Evolutionary conservation across 2,888 invertebrate species (phyloP), one percentile per base, ranked within the genome.

Genomic region (Leucophenga montana): DNA sequence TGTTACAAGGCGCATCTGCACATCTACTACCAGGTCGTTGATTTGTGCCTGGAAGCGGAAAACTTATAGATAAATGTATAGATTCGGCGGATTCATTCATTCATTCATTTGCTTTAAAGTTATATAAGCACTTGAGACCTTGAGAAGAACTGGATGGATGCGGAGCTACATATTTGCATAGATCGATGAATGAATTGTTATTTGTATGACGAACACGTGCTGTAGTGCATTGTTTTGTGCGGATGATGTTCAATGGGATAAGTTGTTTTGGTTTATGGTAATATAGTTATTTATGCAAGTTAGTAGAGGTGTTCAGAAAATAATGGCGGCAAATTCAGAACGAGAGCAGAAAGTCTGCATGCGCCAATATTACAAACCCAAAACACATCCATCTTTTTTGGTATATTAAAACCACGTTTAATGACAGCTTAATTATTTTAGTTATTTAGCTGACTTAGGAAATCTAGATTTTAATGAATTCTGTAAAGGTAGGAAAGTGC

Each of bases 1-100:
- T 61, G 67, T 68, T 66, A 66, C 69, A 66, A 61, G 69, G 69
- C 66, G 59, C 69, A 70, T 70, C 69, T 70, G 66, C 69, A 20
- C 46, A 46, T 62, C 33, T 27, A 27, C 33, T 62, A 33, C 22
- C n/a, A n/a, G n/a, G 50, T 11, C 54, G 53, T 27, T 16, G 44
- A 18, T 27, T 61, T 61, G 46, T 64, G 46, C 22, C 62, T 22
- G 62, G 46, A n/a, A 64, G 62, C 62, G 50, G 50, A 50, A 50
- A 16, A 50, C 50, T 50, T 18, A 18, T 16, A 39, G n/a, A 3
- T 57, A 31, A 57, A 27, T 57, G 11, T 5, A 9, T 33, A 61
- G 39, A 61, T 18, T 61, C 16, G 39, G 18, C n/a, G n/a, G 13
- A 31, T 20, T 62, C 31, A 46, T 64, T 64, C 18, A 64, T 64